Conservation (phyloP, 2,113 vertebrate genomes). For the Callorhinus ursinus region DNA sequence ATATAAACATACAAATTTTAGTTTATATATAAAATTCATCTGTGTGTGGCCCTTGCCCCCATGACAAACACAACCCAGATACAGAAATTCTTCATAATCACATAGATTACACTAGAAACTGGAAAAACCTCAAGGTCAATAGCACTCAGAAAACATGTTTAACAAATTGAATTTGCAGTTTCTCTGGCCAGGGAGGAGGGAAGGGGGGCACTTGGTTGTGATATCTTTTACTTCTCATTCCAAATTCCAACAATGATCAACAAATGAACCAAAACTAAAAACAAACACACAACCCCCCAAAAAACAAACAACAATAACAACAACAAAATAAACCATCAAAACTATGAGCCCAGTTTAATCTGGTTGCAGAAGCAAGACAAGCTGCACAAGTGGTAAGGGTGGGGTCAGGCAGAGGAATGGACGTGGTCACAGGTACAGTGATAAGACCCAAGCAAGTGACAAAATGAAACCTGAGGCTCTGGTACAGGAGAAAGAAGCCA, state of each 20-base stretch:
- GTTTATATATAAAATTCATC: background rate
- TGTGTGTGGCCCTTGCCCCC: constrained; percentile 48
- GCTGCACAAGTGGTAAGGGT: background rate
- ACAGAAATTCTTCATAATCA: constrained; percentile 43
- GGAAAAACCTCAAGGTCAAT: constrained; percentile 4
- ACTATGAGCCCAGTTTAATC: background rate
- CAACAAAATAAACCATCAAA: background rate
- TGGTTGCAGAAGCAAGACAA: background rate
- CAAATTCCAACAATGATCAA: background rate
- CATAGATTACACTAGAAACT: background rate
- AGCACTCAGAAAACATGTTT: background rate
- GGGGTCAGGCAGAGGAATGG: background rate
- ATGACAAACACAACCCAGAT: constrained; percentile 28
- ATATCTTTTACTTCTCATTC: background rate
- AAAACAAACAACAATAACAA: background rate
- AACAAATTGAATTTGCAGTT: constrained; percentile 27
- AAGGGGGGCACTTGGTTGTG: background rate
- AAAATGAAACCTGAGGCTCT: background rate
- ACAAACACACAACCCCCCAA: too few relatives aligned
- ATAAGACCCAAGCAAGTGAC: background rate
- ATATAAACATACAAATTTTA: background rate
- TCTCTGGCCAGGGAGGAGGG: background rate
- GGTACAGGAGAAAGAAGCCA: background rate
- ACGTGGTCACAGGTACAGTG: background rate
- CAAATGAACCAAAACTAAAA: background rate